Evolutionary conservation across 2,797 vertebrate genomes (phyloP).

Genomic region (Cirrhinus molitorella): DNA sequence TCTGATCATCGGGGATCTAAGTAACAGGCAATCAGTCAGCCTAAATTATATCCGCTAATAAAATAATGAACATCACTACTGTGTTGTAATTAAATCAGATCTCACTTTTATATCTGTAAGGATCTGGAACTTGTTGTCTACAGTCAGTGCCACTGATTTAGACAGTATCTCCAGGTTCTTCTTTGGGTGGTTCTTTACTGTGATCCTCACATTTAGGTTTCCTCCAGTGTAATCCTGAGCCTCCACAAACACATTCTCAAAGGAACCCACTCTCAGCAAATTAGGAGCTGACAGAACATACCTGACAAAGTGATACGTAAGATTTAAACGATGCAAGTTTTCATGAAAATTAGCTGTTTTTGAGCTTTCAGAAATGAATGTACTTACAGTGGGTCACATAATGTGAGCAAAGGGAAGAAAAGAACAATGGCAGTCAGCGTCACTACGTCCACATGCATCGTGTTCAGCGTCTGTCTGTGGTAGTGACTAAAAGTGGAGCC

Average conservation of each 20-base stretch:
- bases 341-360: background rate
- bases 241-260: constrained; percentile 59
- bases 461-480: background rate
- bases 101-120: constrained; percentile 47
- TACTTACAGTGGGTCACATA: constrained; percentile 55
- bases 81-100: background rate
- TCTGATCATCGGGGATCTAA: constrained; percentile 32
- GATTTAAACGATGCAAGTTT: background rate
- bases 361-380: background rate
- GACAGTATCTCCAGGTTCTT: constrained; percentile 32
- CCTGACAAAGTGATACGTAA: background rate
- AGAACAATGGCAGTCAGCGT: constrained; percentile 33
- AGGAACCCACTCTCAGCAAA: constrained; percentile 61
- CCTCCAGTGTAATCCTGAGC: constrained; percentile 2
- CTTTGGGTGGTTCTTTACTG: constrained; percentile 52
- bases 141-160: constrained; percentile 22
- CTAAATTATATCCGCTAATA: background rate
- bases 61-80: background rate
- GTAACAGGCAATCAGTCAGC: background rate
- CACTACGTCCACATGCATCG: constrained; percentile 35
- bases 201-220: constrained; percentile 40
- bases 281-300: constrained; percentile 59
- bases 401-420: constrained; percentile 35
- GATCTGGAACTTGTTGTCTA: background rate
- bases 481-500: background rate